These are phyloP conservation scores for Parnassius mnemosyne DNA, from an alignment of 2,888 invertebrate species.

Conservation along the genomic window DNA sequence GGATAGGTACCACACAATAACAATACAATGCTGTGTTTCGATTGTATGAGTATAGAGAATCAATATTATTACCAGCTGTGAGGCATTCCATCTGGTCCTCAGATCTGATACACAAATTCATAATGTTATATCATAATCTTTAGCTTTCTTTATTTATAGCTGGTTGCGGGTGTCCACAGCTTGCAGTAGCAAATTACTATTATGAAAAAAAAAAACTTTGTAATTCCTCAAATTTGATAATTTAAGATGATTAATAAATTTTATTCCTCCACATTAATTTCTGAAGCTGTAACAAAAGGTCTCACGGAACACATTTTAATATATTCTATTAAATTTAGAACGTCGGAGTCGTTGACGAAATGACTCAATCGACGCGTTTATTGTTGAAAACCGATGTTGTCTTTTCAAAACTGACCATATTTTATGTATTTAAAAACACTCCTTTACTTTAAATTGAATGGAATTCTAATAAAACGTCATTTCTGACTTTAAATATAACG, in stretches of 20 bases:
- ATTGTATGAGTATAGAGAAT: too few species aligned
- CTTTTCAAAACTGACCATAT: conserved; percentile 46
- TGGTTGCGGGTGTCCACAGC: too few species aligned
- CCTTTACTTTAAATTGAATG: conserved; percentile 51
- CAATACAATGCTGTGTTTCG: too few species aligned
- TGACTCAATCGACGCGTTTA: conserved; percentile 53
- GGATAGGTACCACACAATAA: too few species aligned
- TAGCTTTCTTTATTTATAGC: too few species aligned
- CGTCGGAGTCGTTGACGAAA: conserved; percentile 44
- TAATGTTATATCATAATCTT: too few species aligned
- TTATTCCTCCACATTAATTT: conserved; percentile 1
- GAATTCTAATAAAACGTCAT: conserved; percentile 42
- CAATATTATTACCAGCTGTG: too few species aligned
- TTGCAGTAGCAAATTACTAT: too few species aligned
- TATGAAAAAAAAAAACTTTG: too few species aligned
- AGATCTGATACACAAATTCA: too few species aligned
- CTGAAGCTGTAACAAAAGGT: conserved; percentile 21
- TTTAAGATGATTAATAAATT: neutral
- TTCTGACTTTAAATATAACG: conserved; percentile 29
- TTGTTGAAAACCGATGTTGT: conserved; percentile 50
- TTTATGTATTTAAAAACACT: conserved; percentile 49
- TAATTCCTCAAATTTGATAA: too few species aligned
- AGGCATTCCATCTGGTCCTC: too few species aligned
- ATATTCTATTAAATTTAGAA: conserved; percentile 51
- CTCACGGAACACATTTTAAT: conserved; percentile 35